Percentiles rank a stretch among this genome's conserved stretches.
phyloP scores from a whole-genome alignment of 2,888 invertebrate genomes.

The Parthenolecanium corni region DNA sequence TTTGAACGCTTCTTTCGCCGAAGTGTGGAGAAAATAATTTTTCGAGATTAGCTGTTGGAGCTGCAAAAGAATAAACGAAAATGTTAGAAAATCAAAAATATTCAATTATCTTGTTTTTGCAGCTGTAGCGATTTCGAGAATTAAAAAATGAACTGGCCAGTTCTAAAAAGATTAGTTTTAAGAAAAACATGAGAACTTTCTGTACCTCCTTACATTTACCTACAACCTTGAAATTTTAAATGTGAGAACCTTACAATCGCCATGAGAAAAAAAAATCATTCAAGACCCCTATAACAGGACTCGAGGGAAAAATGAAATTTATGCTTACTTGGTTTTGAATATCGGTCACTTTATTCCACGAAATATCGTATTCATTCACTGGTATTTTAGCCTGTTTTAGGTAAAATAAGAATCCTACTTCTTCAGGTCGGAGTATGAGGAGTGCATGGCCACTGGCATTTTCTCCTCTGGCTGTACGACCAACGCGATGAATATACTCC shows the following conservation, averaged over 20 bases:
- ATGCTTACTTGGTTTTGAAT: conserved; percentile 80
- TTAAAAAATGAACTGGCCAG: no score
- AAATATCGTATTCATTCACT: conserved; percentile 93
- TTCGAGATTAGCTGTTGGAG: conserved; percentile 86
- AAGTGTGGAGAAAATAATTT: conserved; percentile 90
- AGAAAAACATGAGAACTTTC: no score
- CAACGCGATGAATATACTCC: conserved; percentile 98
- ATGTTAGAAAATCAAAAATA: no score
- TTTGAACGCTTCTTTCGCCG: conserved; percentile 94
- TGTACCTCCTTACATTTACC: no score
- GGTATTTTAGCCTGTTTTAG: conserved; percentile 88
- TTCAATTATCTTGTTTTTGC: background rate
- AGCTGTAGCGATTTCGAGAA: background rate
- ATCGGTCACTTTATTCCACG: conserved; percentile 93
- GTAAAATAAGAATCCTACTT: conserved; percentile 86
- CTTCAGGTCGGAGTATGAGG: conserved; percentile 84
- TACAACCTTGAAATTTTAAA: no score
- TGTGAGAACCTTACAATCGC: no score
- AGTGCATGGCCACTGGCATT: conserved; percentile 88
- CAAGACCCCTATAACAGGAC: no score
- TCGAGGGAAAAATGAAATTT: no score
- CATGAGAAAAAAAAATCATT: no score
- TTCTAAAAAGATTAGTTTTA: no score
- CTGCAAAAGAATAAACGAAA: conserved; percentile 43
- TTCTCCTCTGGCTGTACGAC: conserved; percentile 91